Conservation (phyloP, 2,888 invertebrate species). For the Muschampia plurimacula region DNA sequence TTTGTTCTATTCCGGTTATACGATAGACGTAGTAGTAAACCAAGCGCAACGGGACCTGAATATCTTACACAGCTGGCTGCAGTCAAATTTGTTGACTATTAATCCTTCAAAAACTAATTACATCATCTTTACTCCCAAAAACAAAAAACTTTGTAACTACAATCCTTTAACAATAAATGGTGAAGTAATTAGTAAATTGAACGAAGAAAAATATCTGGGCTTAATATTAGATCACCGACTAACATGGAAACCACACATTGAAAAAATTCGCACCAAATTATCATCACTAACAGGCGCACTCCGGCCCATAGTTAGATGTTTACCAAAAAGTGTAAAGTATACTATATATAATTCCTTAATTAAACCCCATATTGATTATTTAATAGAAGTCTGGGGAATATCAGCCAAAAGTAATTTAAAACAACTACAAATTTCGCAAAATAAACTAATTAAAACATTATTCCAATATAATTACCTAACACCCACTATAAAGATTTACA, state of each 20-base stretch:
- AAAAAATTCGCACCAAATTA: not conserved
- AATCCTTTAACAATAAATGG: not conserved
- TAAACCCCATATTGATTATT: not conserved
- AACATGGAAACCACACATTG: constrained; percentile 7
- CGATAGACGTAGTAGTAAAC: not conserved
- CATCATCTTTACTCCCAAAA: constrained; percentile 1
- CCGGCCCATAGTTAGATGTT: not conserved
- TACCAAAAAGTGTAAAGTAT: constrained; percentile 3
- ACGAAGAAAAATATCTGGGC: not conserved
- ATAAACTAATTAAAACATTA: not conserved
- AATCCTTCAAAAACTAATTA: not conserved
- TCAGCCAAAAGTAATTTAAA: not conserved
- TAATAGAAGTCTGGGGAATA: not conserved
- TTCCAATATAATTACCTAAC: not conserved
- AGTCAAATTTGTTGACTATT: not conserved
- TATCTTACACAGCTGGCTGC: not conserved
- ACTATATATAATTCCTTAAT: constrained; percentile 1
- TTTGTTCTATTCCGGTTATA: not conserved
- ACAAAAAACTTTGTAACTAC: constrained; percentile 2
- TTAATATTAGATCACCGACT: not conserved
- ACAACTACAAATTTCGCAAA: constrained; percentile 1
- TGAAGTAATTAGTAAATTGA: not conserved
- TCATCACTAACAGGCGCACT: not conserved
- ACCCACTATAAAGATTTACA: not conserved
- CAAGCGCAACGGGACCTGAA: not conserved